Base-by-base conservation (phyloP, 1,140 invertebrate species). In the Maniola jurtina region DNA sequence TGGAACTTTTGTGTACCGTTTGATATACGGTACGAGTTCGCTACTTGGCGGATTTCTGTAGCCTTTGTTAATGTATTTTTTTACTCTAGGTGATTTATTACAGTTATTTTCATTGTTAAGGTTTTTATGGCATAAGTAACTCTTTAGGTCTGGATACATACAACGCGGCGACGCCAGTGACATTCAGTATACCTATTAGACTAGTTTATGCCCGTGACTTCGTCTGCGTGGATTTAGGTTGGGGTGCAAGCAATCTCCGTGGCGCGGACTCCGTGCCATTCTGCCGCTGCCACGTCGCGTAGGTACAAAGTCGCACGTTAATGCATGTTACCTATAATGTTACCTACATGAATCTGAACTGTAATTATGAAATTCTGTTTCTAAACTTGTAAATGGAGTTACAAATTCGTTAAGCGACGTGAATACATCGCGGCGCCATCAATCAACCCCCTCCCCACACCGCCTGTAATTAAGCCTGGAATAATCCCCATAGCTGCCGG, bases 381-480 rank as follows among this genome's bases (percentile, higher is more conserved):
- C 45, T 38, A 57, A 57, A 62, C 55, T 63, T 58, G 50, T 11
- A 65, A 57, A 58, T n/a, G 54, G 59, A 16, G 40, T 60, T 66
- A 47, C 35, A 57, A 64, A 64, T 57, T 61, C 33, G 64, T 33
- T 33, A 48, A 67, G 52, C 52, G 38, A 14, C 40, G 50, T 60
- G 50, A 47, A 58, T 58, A 36, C 57, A 68, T 62, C 60, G 57
- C 64, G 66, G 45, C 56, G 48, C 68, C 68, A 76, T 76, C 72
- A 74, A 76, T 76, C 75, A 74, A 56, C 54, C 66, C 61, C 72
- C 45, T 63, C 60, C 56, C 61, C 62, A 38, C 52, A 36, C 73
- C 61, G 61, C 58, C 64, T 54, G 74, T 73, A 76, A 76, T 76
- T 73, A 76, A 76, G 72, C 64, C 63, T 64, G 62, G 62, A 71